Evolutionary conservation across 1,140 invertebrate genomes (phyloP), one percentile per base, ranked within the genome.

Genomic region (Steinernema khuongi): DNA sequence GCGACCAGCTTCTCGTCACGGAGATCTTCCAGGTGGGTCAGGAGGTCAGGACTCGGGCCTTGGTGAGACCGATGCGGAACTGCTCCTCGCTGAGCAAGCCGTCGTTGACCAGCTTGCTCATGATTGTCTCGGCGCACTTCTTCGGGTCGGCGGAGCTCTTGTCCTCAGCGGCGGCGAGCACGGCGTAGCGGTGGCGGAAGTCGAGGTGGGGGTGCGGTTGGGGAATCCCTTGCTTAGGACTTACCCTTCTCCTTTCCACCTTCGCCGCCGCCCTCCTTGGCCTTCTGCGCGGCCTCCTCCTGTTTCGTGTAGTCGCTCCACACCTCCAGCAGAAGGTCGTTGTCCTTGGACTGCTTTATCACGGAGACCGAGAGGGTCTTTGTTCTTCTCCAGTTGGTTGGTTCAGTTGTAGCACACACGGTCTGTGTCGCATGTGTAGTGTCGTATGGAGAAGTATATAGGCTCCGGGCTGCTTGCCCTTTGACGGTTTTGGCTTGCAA

Each of bases 1-100:
- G 96, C 96, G 87, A 92, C 90, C 68, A 99, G 89, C 89, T 94
- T 93, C 85, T 98, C 96, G 88, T 99, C 97, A 91, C 97, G 93
- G 88, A 98, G 90, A 89, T 99, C 96, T 89, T 99, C 97, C 91
- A 99, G 94, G 88, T 94, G 93, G 94, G 96, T 96, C 89, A 99
- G 88, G 84, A 98, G 93, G 91, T 96, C 97, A 85, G 97, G 77
- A 99, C 99, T 92, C 98, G 75, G 30, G 82, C 80, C 76, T 83
- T 83, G 67, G 81, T 83, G 41, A 78, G 69, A 77, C 81, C 81
- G 70, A 83, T 73, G 71, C 81, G 80, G 81, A 84, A 83, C 67
- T 80, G 77, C 67, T 83, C 81, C 31, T 83, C 82, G 29, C 68
- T 77, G n/a, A 83, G 70, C 43, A 69, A 73, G 44, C 81, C 82